Base-by-base conservation (phyloP, 2,797 vertebrate genomes). In the Poliocrania exsul region DNA sequence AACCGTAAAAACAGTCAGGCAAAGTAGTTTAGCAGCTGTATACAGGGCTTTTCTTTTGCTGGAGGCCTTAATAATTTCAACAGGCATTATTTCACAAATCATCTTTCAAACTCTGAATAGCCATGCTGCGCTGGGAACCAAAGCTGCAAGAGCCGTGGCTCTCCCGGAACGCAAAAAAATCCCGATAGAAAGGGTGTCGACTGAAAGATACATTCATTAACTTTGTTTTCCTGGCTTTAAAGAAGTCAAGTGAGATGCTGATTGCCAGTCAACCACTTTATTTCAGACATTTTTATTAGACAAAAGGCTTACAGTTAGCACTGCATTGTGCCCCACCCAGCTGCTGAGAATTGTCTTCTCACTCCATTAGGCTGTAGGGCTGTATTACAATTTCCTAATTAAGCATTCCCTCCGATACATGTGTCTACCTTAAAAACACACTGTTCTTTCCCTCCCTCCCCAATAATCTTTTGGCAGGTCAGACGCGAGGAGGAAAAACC, bases 271-370 rank as follows among this genome's bases (percentile, higher is more conserved):
- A 93, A 93, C 33, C 75, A 74, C 38, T 84, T 94, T 66, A 50
- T 83, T 96, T 95, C 78, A 53, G 92, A 88, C 88, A 66, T 92
- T 97, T 83, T 94, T 61, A 95, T 74, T 77, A 97, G 93, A 97
- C 89, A 95, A 97, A 97, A 96, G 95, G 87, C 93, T 90, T 92
- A 81, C 91, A 67, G 94, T 96, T 74, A 91, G 89, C 93, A 81
- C 79, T 88, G 93, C 96, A 97, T 71, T 80, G 91, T 80, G 97
- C 88, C 95, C 97, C 95, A 96, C 96, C 96, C 95, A 82, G 72
- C 69, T 74, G 44, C 91, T 92, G 86, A 91, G 88, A 93, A 94
- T 50, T 93, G 81, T 86, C 38, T 72, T 73, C 90, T 90, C 74
- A 75, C 75, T 88, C 90, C 74, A 69, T 89, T 91, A 90, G 69